Evolutionary conservation across 1,140 invertebrate genomes (phyloP).

Genomic region (Lepidurus arcticus): DNA sequence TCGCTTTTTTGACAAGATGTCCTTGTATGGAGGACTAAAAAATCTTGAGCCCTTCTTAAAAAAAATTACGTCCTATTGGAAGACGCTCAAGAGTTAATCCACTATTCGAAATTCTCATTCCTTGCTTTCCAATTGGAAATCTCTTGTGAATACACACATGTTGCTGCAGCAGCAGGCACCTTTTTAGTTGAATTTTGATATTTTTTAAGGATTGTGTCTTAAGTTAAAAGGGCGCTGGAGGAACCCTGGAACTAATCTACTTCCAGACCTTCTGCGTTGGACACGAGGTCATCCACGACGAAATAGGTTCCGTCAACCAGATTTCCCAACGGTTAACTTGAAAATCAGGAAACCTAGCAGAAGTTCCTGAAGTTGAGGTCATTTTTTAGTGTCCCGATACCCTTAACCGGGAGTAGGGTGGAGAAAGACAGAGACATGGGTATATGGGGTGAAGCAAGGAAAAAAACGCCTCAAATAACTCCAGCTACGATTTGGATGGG

Average conservation of each 20-base stretch:
- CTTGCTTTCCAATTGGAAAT: too few species aligned
- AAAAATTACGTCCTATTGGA: too few species aligned
- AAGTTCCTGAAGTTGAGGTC: slow-evolving; percentile 18
- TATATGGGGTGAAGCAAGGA: background rate
- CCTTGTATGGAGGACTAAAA: too few species aligned
- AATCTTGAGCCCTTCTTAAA: too few species aligned
- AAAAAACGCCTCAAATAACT: background rate
- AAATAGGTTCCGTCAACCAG: background rate
- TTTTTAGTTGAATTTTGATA: too few species aligned
- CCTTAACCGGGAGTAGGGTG: background rate
- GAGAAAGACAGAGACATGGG: background rate
- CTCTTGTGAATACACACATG: too few species aligned
- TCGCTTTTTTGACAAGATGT: too few species aligned
- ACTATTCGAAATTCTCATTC: too few species aligned
- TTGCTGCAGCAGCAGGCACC: too few species aligned
- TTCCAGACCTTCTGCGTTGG: background rate
- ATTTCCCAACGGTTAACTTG: background rate
- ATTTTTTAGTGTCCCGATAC: background rate
- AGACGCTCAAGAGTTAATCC: too few species aligned
- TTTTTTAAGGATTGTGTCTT: too few species aligned
- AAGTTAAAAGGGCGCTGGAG: too few species aligned
- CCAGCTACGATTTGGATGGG: background rate
- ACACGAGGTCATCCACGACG: background rate
- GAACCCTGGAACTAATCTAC: background rate
- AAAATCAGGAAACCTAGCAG: background rate